Evolutionary conservation across 1,140 invertebrate species (phyloP).

Genomic region (Lordiphosa clarofinis): DNA sequence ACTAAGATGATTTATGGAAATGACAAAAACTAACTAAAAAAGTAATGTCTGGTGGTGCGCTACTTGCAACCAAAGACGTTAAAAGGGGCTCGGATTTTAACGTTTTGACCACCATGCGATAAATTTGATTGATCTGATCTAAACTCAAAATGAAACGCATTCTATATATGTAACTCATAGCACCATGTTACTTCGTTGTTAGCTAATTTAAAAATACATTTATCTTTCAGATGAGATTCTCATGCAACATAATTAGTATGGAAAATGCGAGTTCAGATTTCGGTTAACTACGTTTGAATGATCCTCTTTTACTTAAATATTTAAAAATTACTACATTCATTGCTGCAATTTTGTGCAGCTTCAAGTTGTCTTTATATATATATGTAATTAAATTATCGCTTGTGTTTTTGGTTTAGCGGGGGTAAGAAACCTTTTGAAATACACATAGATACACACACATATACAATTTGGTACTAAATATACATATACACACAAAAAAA

Average conservation of each 20-base stretch:
- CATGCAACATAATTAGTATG: constrained; percentile 19
- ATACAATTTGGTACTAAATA: constrained; percentile 47
- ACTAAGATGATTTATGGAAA: constrained; percentile 5
- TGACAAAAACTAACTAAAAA: constrained; percentile 7
- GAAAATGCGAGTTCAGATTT: constrained; percentile 14
- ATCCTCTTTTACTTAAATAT: constrained; percentile 27
- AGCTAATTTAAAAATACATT: constrained; percentile 37
- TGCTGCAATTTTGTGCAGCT: constrained; percentile 55
- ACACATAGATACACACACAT: constrained; percentile 49
- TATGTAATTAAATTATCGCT: constrained; percentile 18
- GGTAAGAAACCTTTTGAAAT: constrained; percentile 70
- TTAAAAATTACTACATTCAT: constrained; percentile 29
- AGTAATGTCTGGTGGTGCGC: constrained; percentile 18
- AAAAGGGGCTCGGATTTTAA: constrained; percentile 78
- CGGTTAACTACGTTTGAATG: constrained; percentile 4
- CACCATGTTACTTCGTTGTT: constrained; percentile 77
- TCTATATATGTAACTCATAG: constrained; percentile 68
- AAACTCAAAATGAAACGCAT: constrained; percentile 18
- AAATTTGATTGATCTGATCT: constrained; percentile 14
- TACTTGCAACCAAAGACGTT: constrained; percentile 58
- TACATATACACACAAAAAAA: constrained; percentile 36
- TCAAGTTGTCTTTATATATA: constrained; percentile 19
- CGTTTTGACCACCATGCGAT: constrained; percentile 53
- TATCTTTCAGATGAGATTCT: not conserved
- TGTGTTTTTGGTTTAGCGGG: constrained; percentile 11